Evolutionary conservation across 2,888 invertebrate genomes (phyloP).

Genomic region (Ophion ventricosus): DNA sequence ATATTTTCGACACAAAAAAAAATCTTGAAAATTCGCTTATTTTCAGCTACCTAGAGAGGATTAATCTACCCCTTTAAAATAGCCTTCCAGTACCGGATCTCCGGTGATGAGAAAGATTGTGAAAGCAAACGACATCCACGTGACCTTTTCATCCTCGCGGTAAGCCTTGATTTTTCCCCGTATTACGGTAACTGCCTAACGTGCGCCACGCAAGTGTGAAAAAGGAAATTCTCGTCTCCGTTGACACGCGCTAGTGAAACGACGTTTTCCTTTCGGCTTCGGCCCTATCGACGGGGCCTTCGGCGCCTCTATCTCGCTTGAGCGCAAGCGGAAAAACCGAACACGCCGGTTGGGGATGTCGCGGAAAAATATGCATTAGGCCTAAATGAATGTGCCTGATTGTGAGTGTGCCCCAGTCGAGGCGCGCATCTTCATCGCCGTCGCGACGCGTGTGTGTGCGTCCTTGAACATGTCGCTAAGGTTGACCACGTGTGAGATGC

Average conservation of each 20-base stretch:
- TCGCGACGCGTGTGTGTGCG: slow-evolving; percentile 13
- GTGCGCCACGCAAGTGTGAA: background rate
- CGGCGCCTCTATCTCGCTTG: background rate
- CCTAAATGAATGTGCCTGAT: background rate
- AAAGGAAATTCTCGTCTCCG: background rate
- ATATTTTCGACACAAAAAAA: too few species aligned
- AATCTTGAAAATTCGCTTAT: too few species aligned
- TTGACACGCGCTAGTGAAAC: background rate
- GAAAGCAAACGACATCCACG: background rate
- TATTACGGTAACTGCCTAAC: background rate
- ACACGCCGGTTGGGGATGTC: background rate
- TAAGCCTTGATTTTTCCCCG: background rate
- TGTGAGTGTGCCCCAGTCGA: too few species aligned
- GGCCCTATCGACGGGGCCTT: background rate
- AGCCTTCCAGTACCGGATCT: too few species aligned
- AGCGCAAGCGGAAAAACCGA: background rate
- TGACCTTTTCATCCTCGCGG: background rate
- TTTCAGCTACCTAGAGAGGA: too few species aligned
- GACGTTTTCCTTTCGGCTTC: background rate
- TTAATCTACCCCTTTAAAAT: too few species aligned
- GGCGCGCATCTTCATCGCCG: background rate
- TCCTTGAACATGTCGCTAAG: slow-evolving; percentile 30
- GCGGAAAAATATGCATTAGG: too few species aligned
- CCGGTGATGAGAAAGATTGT: too few species aligned
- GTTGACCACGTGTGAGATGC: slow-evolving; percentile 19